Evolutionary conservation across 2,797 vertebrate genomes (phyloP), one percentile per base, ranked within the genome.

Genomic region (Chloroceryle amazona): DNA sequence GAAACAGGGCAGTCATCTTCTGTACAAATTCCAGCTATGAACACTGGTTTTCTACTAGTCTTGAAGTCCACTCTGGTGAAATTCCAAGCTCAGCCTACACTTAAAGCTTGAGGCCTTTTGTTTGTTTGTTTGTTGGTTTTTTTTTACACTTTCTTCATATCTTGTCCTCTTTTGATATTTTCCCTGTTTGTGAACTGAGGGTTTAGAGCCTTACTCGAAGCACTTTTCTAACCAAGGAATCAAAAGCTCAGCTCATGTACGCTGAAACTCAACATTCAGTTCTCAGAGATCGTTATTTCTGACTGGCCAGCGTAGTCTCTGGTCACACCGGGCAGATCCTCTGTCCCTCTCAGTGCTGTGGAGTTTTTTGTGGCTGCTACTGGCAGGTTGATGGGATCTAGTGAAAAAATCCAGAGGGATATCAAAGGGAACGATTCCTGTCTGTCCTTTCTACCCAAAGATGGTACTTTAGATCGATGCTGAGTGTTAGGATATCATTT

Each of bases 191-290:
- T 90, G 86, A 94, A 52, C 63, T 51, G 81, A 87, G 86, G 29
- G 37, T 75, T 87, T 76, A 73, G 35, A 94, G 75, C 62, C 41
- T 96, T 95, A 55, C 76, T 96, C 65, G 42, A 97, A 97, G 87
- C 91, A 97, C 94, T 97, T 97, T 93, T 80, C 12, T 93, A 93
- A 93, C 75, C 8, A 39, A 94, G 81, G 68, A 92, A 44, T 93
- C 58, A 66, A 89, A 94, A 93, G 75, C 78, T 91, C 85, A 46
- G 72, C 93, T 85, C 47, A 19, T 18, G 52, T 81, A 12, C 10
- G 3, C 74, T 80, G 89, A 75, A 95, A 54, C 79, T 52, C 31
- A 25, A 80, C 54, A 89, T 82, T 41, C 66, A n/a, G 49, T 75
- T 88, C 73, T 74, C 84, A 31, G 19, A 92, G 72, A 12, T 33